phyloP scores from a whole-genome alignment of 2,888 invertebrate genomes.

The Trisateles emortualis region DNA sequence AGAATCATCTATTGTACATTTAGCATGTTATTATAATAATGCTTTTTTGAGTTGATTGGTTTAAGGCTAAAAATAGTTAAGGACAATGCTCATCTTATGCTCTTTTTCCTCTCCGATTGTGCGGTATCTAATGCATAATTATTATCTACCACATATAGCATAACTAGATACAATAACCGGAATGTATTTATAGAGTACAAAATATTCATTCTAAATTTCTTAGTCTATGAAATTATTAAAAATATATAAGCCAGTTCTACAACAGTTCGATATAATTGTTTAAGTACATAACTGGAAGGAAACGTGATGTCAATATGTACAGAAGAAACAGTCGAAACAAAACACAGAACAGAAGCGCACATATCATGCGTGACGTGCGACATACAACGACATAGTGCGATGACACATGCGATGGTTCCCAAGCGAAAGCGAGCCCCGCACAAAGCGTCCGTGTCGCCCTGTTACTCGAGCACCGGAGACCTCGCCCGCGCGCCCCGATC shows the following conservation, averaged over 20 bases:
- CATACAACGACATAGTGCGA: constrained; percentile 52
- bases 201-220: background rate
- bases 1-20: no score
- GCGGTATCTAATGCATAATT: constrained; percentile 1
- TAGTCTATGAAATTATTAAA: constrained; percentile 24
- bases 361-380: constrained; percentile 48
- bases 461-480: constrained; percentile 64
- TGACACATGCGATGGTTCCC: constrained; percentile 58
- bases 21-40: no score
- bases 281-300: constrained; percentile 12
- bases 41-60: no score
- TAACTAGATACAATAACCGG: constrained; percentile 29
- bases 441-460: constrained; percentile 65
- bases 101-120: no score
- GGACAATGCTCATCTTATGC: no score
- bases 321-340: constrained; percentile 19
- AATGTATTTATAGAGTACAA: background rate
- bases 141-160: constrained; percentile 18
- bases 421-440: constrained; percentile 65
- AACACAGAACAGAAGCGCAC: constrained; percentile 25
- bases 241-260: constrained; percentile 31
- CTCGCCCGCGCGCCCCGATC: constrained; percentile 50
- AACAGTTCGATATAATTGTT: constrained; percentile 12
- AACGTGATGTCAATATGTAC: constrained; percentile 10
- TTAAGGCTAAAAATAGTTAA: no score